Conservation (phyloP, 2,113 vertebrate genomes). For the Lycaon pictus region DNA sequence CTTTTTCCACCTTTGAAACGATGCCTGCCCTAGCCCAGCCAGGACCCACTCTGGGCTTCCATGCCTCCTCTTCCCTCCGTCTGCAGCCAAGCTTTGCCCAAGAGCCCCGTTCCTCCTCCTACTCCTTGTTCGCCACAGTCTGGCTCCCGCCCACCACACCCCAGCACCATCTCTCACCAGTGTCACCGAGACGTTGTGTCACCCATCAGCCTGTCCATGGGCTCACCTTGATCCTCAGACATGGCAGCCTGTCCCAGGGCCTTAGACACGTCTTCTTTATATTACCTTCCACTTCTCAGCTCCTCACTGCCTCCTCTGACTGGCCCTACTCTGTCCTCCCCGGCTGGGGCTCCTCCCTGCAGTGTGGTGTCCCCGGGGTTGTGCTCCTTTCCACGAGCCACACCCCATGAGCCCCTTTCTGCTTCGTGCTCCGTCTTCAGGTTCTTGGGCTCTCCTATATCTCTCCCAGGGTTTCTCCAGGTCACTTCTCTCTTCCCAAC, state of each 20-base stretch:
- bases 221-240: not conserved
- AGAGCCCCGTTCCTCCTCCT: not conserved
- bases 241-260: not conserved
- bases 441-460: not conserved
- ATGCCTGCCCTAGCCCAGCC: too few species aligned
- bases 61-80: not conserved
- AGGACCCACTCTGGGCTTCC: not conserved
- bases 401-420: not conserved
- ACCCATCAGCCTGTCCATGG: not conserved
- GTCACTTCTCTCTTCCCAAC: not conserved
- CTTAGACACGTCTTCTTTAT: accelerated
- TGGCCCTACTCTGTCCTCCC: not conserved
- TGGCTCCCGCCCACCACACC: not conserved
- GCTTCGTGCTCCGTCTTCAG: not conserved
- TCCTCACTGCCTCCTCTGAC: not conserved
- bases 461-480: not conserved
- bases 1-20: not conserved
- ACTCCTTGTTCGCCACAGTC: not conserved
- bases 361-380: not conserved
- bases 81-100: not conserved
- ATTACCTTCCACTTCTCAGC: not conserved
- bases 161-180: not conserved
- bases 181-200: not conserved
- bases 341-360: not conserved
- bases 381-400: not conserved